Evolutionary conservation across 2,113 vertebrate species (phyloP).

Genomic region (Sorex araneus): DNA sequence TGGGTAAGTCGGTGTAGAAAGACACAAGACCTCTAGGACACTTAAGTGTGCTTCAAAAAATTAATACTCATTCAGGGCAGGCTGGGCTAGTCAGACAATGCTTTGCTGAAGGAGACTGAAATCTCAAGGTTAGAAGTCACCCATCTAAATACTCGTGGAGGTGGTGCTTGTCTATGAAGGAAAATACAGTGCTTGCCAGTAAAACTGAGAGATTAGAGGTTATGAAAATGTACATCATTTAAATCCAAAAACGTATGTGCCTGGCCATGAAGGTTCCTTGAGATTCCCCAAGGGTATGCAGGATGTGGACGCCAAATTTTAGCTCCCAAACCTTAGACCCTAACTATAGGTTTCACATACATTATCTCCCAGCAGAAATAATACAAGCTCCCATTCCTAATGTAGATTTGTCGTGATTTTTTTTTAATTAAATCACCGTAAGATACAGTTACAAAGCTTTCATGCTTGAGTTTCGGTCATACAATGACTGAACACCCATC

Average conservation of each 20-base stretch:
- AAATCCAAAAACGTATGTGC: background rate
- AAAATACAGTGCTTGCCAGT: conserved; percentile 23
- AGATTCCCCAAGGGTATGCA: background rate
- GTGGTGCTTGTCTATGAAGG: background rate
- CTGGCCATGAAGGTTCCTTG: background rate
- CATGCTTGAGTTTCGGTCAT: too few relatives aligned
- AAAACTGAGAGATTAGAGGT: background rate
- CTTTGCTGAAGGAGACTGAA: conserved; percentile 4
- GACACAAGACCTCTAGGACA: background rate
- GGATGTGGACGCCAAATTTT: background rate
- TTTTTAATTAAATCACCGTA: background rate
- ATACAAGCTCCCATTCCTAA: background rate
- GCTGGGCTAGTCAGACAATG: background rate
- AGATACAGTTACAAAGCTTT: too few relatives aligned
- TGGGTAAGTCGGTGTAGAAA: background rate
- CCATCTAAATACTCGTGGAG: background rate
- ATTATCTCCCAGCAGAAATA: background rate
- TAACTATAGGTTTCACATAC: background rate
- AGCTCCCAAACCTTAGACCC: background rate
- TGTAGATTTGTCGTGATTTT: background rate
- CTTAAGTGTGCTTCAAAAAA: background rate
- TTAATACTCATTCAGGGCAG: background rate
- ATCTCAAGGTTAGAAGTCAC: background rate
- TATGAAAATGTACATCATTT: background rate
- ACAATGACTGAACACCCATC: too few relatives aligned